Base-by-base conservation (phyloP, 1,140 invertebrate genomes). In the Nymphalis io region DNA sequence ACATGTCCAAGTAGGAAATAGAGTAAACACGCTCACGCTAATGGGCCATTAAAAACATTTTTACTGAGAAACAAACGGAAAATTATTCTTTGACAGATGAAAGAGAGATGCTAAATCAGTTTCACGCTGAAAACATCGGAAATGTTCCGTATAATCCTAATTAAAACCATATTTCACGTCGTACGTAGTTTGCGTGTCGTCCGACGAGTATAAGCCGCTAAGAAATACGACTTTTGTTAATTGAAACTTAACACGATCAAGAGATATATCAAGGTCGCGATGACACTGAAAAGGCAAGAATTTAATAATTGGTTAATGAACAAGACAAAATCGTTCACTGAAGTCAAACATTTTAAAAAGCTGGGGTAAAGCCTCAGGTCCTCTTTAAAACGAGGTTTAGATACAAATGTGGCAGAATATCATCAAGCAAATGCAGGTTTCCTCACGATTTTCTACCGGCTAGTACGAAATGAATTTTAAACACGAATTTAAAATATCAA, bases 71-170 rank as follows among this genome's bases (percentile, higher is more conserved):
- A 55, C 20, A 21, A 53, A 13, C 12, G 23, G 15, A 27, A 55
- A 33, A 55, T 15, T 5, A 55, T 27, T 21, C 6, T 55, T 55
- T 55, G 23, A 55, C 51, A 27, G 51, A 23, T 55, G 23, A 55
- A 55, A 55, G 51, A 51, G 51, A 55, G 27, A 33, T 33, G 51
- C 23, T 55, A 23, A 27, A 55, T 55, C 51, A 8, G 46, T 20
- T 51, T 20, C 16, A 20, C 0, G 51, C 18, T 21, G 18, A 53
- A 11, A 27, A 44, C 40, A n/a, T 44, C 21, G 46, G 18, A 55
- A n/a, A 13, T 27, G 51, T 55, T 44, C 3, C 40, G 10, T 55
- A 55, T 55, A 13, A 55, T 33, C 13, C 21, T 55, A 27, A 55
- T 55, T 55, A 55, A 55, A 55, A 23, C 20, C 11, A 27, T 27